A percentile compares a stretch with the other conserved stretches of the same genome.
These are phyloP conservation scores for Drosophila pallidifrons DNA, from an alignment of 1,140 invertebrate genomes.

Conservation along the genomic window DNA sequence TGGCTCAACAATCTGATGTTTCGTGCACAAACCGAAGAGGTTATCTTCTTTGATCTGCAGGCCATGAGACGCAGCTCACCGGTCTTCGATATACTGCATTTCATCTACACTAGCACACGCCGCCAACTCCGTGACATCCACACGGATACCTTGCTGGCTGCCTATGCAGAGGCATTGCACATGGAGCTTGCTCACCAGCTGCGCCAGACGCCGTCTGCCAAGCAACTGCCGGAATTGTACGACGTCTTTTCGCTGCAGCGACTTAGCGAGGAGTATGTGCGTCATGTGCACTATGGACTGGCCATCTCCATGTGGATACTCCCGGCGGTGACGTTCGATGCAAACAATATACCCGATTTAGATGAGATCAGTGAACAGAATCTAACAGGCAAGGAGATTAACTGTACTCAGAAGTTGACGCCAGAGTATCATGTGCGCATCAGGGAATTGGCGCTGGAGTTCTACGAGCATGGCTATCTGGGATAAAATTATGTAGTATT, in stretches of 20 bases:
- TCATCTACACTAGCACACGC: slow-evolving; percentile 81
- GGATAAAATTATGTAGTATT: slow-evolving; percentile 24
- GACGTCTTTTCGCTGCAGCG: slow-evolving; percentile 67
- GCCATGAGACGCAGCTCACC: slow-evolving; percentile 86
- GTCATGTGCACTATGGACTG: slow-evolving; percentile 77
- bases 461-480: slow-evolving; percentile 80
- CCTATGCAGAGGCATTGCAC: slow-evolving; percentile 62
- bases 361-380: slow-evolving; percentile 78
- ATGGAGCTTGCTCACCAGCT: slow-evolving; percentile 61
- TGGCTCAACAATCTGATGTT: slow-evolving; percentile 85
- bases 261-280: slow-evolving; percentile 72
- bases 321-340: slow-evolving; percentile 81
- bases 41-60: slow-evolving; percentile 86
- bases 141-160: slow-evolving; percentile 69
- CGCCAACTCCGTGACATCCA: slow-evolving; percentile 70
- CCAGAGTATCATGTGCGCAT: slow-evolving; percentile 78
- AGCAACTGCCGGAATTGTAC: slow-evolving; percentile 50
- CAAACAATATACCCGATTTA: slow-evolving; percentile 78
- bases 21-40: slow-evolving; percentile 69
- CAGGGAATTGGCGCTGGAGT: slow-evolving; percentile 76
- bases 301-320: slow-evolving; percentile 83
- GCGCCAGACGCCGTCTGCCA: slow-evolving; percentile 45
- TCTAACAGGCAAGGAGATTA: slow-evolving; percentile 72
- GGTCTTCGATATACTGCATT: slow-evolving; percentile 85
- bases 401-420: slow-evolving; percentile 75